Percentiles rank a stretch among this genome's conserved stretches.
Evolutionary conservation across 53 echinoderm and acorn worm species (phyloP).

Genomic region (Henricia sp.): DNA sequence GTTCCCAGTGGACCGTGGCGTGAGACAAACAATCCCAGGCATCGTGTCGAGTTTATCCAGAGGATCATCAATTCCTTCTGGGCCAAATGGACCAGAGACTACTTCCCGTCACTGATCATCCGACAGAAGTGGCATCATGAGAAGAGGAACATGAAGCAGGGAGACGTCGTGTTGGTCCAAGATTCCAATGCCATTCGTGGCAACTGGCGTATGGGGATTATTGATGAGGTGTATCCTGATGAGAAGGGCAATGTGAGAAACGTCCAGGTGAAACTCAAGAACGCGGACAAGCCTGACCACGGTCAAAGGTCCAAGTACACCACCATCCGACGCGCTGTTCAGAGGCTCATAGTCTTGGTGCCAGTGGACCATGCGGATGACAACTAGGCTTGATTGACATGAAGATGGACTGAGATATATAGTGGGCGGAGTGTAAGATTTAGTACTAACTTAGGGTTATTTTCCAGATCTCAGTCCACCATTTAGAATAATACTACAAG

Average conservation of each 20-base stretch:
- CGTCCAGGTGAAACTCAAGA: constrained; percentile 36
- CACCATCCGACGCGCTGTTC: constrained; percentile 11
- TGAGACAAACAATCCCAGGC: constrained; percentile 44
- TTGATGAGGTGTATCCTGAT: constrained; percentile 37
- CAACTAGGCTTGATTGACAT: not conserved
- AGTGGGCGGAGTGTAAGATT: constrained; percentile 36
- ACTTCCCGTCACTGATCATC: constrained; percentile 62
- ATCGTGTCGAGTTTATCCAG: constrained; percentile 50
- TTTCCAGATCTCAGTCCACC: too few species aligned
- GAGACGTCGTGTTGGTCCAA: constrained; percentile 61
- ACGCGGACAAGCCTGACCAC: not conserved
- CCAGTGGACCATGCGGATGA: not conserved
- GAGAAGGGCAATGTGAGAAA: constrained; percentile 43
- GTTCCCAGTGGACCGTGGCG: constrained; percentile 50
- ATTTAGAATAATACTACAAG: too few species aligned
- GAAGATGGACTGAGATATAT: not conserved
- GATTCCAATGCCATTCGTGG: constrained; percentile 55
- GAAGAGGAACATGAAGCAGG: constrained; percentile 40
- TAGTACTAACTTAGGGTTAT: too few species aligned
- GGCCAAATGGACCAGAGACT: constrained; percentile 62
- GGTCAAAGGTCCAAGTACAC: not conserved
- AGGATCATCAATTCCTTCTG: constrained; percentile 58
- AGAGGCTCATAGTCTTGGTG: constrained; percentile 28
- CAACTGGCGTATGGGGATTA: constrained; percentile 25
- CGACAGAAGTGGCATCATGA: constrained; percentile 60